Percentiles rank a stretch among this genome's conserved stretches.
Evolutionary conservation across 2,888 invertebrate species (phyloP).

Genomic region (Hedychridium roseum): DNA sequence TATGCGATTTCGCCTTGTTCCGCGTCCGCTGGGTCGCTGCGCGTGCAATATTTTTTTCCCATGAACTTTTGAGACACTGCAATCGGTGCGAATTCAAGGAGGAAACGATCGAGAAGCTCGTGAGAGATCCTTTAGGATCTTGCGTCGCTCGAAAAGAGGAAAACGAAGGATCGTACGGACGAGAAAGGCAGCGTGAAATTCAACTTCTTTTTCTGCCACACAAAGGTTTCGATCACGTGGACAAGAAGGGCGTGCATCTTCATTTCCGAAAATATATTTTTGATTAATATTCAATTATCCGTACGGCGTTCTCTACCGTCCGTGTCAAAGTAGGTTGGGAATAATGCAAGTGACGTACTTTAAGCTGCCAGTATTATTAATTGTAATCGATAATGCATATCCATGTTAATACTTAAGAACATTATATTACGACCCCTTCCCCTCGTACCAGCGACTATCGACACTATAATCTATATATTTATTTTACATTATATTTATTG

Average conservation of each 20-base stretch:
- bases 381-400: conserved; percentile 59
- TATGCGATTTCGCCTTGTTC: conserved; percentile 35
- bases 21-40: conserved; percentile 30
- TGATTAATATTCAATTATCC: too few relatives aligned
- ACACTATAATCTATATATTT: conserved; percentile 42
- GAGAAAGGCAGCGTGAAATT: too few relatives aligned
- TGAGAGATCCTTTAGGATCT: too few relatives aligned
- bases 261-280: too few relatives aligned
- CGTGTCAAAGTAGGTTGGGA: conserved; percentile 25
- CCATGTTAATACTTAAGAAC: conserved; percentile 53
- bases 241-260: too few relatives aligned
- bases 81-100: too few relatives aligned
- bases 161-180: too few relatives aligned
- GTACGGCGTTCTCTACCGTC: conserved; percentile 20
- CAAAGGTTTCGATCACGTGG: too few relatives aligned
- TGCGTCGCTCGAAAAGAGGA: too few relatives aligned
- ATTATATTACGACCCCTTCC: conserved; percentile 45
- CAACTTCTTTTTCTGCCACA: too few relatives aligned
- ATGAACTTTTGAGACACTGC: too few relatives aligned
- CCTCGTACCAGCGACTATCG: conserved; percentile 34
- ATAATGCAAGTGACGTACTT: conserved; percentile 36
- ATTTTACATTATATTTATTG: conserved; percentile 48
- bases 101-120: too few relatives aligned
- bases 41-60: conserved; percentile 46
- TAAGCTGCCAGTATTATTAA: conserved; percentile 59